Conservation (phyloP, 2,888 invertebrate species). For the Hirtodrosophila duncani region DNA sequence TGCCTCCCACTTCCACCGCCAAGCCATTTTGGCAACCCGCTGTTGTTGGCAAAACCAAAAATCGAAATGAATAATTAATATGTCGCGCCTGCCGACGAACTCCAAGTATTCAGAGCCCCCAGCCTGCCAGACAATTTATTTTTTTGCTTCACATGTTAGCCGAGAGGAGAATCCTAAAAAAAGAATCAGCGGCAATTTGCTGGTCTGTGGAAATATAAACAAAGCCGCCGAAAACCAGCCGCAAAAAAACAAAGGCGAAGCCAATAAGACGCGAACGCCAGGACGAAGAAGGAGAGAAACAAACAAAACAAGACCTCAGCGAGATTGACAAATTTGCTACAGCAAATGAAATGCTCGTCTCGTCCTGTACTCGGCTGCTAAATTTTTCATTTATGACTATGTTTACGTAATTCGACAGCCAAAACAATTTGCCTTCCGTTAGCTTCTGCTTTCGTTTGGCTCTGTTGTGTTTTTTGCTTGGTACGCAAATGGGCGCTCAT, state of each 20-base stretch:
- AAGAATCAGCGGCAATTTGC: constrained; percentile 14
- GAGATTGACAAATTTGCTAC: constrained; percentile 68
- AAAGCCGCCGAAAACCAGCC: constrained; percentile 15
- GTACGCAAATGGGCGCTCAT: constrained; percentile 60
- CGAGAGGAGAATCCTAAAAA: not conserved
- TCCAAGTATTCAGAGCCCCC: constrained; percentile 28
- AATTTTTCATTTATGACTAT: constrained; percentile 73
- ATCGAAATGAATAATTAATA: constrained; percentile 72
- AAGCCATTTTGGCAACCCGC: constrained; percentile 20
- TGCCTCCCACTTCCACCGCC: not conserved
- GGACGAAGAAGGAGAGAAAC: constrained; percentile 5
- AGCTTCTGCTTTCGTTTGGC: not conserved
- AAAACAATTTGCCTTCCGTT: constrained; percentile 48
- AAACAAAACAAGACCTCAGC: constrained; percentile 31
- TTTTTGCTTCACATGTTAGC: not conserved
- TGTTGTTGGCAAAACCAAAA: constrained; percentile 51
- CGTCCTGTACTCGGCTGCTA: constrained; percentile 17
- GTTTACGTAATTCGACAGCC: constrained; percentile 70
- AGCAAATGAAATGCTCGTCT: constrained; percentile 54
- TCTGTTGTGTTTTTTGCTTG: constrained; percentile 29
- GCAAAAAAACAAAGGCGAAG: constrained; percentile 10
- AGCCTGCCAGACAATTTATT: constrained; percentile 12
- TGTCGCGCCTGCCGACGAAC: constrained; percentile 64
- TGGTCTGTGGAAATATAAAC: constrained; percentile 18
- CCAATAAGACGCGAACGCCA: constrained; percentile 10